Conservation (phyloP, 2,113 vertebrate species). For the Mus spicilegus region DNA sequence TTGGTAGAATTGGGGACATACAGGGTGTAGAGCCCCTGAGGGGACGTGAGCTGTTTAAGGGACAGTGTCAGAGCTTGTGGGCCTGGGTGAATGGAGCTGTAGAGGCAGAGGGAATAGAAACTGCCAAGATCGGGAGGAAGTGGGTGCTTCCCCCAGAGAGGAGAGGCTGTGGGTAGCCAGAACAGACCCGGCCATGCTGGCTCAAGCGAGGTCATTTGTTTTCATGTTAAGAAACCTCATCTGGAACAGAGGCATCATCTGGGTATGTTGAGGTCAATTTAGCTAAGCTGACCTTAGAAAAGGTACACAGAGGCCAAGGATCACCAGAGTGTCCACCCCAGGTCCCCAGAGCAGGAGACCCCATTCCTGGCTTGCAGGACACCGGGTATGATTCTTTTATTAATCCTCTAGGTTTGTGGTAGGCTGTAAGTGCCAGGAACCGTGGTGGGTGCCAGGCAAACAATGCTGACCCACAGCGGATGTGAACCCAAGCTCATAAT, state of each 20-base stretch:
- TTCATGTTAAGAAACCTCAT: background rate
- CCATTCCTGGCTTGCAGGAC: background rate
- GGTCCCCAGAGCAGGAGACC: background rate
- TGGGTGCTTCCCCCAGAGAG: background rate
- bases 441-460: background rate
- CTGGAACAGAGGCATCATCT: background rate
- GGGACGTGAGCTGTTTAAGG: background rate
- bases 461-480: background rate
- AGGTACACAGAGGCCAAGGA: background rate
- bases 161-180: background rate
- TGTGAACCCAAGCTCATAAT: accelerated
- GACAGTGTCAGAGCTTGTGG: background rate
- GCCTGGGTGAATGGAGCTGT: background rate
- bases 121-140: conserved; percentile 17
- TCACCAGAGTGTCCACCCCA: accelerated
- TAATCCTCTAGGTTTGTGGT: background rate
- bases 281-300: background rate
- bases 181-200: background rate
- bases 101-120: background rate
- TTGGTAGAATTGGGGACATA: background rate
- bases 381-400: background rate
- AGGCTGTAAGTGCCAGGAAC: background rate
- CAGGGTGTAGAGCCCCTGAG: background rate
- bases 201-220: background rate
- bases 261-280: background rate